Base-by-base conservation (phyloP, 2,888 invertebrate genomes). In the Diarsia dahlii region DNA sequence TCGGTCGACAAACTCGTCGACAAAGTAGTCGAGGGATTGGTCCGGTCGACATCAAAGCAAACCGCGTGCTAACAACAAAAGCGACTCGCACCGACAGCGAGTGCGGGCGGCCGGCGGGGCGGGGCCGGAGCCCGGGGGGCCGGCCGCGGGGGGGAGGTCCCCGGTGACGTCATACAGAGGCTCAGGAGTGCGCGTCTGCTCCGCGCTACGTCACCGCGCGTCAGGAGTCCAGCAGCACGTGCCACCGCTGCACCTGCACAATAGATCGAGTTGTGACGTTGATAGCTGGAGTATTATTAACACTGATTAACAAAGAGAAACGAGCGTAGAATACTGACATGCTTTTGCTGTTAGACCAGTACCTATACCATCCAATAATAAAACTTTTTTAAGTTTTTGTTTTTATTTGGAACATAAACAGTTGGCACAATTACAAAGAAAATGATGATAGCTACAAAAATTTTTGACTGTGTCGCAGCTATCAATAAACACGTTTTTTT, bases 241-340 rank as follows among this genome's bases (percentile, higher is more conserved):
- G 99, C 99, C 99, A 99, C 73, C 99, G 98, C 92, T 99, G 98
- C 78, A 99, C 98, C 96, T 99, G 98, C 6, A 54, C n/a, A 54
- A 5, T 5, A 23, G 5, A 12, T n/a, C 12, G 23, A 54, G 54
- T 23, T 54, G 12, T 54, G n/a, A 54, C 13, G n/a, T 54, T 23
- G 54, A 23, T 54, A 54, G 54, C n/a, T 54, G 23, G 13, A n/a
- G 20, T 39, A 39, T n/a, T n/a, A n/a, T n/a, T n/a, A n/a, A n/a
- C n/a, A n/a, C n/a, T n/a, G n/a, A n/a, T n/a, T n/a, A n/a, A n/a
- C n/a, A n/a, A n/a, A n/a, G n/a, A n/a, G n/a, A n/a, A n/a, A n/a
- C n/a, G n/a, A n/a, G n/a, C n/a, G n/a, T n/a, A n/a, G n/a, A n/a
- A n/a, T n/a, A n/a, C n/a, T n/a, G n/a, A n/a, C n/a, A n/a, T 54